These are phyloP conservation scores for Tolypeutes matacus DNA, from an alignment of 2,797 vertebrate genomes.

Conservation along the genomic window DNA sequence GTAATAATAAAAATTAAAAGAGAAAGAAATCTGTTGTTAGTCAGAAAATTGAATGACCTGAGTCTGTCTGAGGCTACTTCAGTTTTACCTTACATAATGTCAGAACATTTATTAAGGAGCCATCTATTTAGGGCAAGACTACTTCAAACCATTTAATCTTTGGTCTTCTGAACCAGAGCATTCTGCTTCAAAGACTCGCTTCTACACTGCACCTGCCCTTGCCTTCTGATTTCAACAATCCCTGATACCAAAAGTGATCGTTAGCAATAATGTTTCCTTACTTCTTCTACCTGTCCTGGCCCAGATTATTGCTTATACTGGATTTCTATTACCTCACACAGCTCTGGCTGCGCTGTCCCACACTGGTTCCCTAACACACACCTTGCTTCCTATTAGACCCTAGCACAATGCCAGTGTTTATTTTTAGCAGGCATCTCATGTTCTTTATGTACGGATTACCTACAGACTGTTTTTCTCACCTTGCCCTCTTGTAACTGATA, in stretches of 20 bases:
- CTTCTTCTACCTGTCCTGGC: not conserved
- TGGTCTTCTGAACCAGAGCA: not conserved
- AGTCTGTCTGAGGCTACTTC: not conserved
- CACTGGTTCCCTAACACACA: not conserved
- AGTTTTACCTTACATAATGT: not conserved
- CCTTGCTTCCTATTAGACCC: constrained; percentile 34
- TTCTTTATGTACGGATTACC: constrained; percentile 58
- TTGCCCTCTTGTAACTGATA: constrained; percentile 71
- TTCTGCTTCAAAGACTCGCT: not conserved
- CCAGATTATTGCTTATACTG: not conserved
- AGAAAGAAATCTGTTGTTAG: not conserved
- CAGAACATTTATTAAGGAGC: not conserved
- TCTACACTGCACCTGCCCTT: not conserved
- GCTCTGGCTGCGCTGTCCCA: not conserved
- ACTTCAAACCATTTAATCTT: not conserved
- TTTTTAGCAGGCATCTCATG: constrained; percentile 65
- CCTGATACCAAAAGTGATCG: not conserved
- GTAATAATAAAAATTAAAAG: not conserved
- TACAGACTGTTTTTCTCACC: constrained; percentile 63
- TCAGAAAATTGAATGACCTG: not conserved
- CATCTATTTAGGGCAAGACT: not conserved
- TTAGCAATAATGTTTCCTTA: not conserved
- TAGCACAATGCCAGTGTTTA: constrained; percentile 42
- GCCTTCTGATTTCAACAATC: not conserved
- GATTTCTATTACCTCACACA: not conserved